Conservation (phyloP, 2,113 vertebrate genomes). For the Entelurus aequoreus region DNA sequence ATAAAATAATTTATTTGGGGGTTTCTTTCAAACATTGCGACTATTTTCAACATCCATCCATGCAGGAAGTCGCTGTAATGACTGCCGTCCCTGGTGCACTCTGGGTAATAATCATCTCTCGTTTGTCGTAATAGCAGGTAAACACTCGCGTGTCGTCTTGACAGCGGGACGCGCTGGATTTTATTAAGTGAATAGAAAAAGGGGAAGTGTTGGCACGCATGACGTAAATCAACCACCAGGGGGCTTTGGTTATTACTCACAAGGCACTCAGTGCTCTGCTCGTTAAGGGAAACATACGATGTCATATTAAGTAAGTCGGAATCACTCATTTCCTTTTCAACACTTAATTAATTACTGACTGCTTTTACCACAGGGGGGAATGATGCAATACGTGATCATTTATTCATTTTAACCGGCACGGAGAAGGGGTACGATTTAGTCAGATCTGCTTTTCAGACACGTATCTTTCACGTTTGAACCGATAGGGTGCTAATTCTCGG, state of each 20-base stretch:
- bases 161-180: conserved; percentile 44
- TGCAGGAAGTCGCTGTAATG: conserved; percentile 57
- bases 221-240: conserved; percentile 23
- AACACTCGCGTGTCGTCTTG: conserved; percentile 46
- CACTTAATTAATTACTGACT: too few species aligned
- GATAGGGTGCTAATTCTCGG: too few species aligned
- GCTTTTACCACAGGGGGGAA: too few species aligned
- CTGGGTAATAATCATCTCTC: conserved; percentile 68
- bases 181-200: conserved; percentile 41
- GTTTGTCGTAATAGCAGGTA: conserved; percentile 69
- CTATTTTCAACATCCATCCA: not conserved
- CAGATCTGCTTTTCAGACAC: too few species aligned
- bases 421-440: too few species aligned
- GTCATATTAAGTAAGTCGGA: conserved; percentile 26
- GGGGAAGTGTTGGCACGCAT: conserved; percentile 25
- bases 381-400: too few species aligned
- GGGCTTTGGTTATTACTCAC: conserved; percentile 34
- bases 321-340: conserved; percentile 11
- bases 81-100: conserved; percentile 60
- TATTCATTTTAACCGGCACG: too few species aligned
- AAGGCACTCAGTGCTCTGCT: conserved; percentile 22
- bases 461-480: too few species aligned
- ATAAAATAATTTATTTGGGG: too few species aligned
- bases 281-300: not conserved
- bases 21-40: too few species aligned